Base-by-base conservation (phyloP, 2,113 vertebrate genomes). In the Mugil cephalus region DNA sequence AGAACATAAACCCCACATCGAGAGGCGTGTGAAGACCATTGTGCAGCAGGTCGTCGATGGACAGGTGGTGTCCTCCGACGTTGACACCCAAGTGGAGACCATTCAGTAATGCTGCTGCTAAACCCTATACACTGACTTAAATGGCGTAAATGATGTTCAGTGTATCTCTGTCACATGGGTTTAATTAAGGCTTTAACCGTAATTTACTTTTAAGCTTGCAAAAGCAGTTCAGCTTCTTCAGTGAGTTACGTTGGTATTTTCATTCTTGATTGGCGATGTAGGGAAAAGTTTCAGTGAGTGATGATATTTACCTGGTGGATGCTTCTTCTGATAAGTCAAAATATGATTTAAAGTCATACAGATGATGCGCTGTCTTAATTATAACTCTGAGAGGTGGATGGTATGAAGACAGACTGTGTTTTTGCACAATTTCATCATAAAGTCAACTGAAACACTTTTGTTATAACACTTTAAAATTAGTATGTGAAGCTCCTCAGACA, bases 11-110 rank as follows among this genome's bases (percentile, higher is more conserved):
- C 92, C 69, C 52, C 76, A 73, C 87, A 68, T 92, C 61, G 76
- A 24, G 86, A 92, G 91, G 76, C 88, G 93, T 43, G 92, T 92
- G 24, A 95, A 90, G 83, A 91, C 90, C 80, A 93, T 96, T 6
- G 34, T 89, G 48, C 93, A 95, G 87, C 91, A 96, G 40, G n/a
- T 89, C 10, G 60, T 93, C 12, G 90, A 95, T 73, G 95, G 95
- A 54, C 84, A 89, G 84, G 91, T 94, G 13, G 90, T 95, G 43
- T 87, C 93, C 69, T 88, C 89, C 71, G 55, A 52, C n/a, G 77
- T 90, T 14, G 78, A 88, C 7, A 89, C 84, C 17, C 18, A 91
- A 6, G 11, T 92, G 65, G 24, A 85, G 30, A 80, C 87, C 0
- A 0, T 92, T 39, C 45, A 80, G 62, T 87, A 51, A 81, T 4